Base-by-base conservation (phyloP, 2,888 invertebrate species). In the Drosophila cracens region DNA sequence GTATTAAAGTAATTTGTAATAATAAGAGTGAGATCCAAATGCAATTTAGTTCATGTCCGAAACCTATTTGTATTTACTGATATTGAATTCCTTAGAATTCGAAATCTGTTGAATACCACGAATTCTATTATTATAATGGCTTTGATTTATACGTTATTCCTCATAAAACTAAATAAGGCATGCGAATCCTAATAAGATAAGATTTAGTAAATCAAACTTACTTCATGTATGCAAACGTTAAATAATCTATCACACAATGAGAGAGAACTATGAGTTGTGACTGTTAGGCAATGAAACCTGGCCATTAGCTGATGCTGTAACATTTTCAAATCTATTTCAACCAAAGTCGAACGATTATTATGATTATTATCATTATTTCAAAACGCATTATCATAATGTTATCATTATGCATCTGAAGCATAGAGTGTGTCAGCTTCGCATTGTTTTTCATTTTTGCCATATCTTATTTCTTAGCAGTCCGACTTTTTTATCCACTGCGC, bases 401-500 rank as follows among this genome's bases (percentile, higher is more conserved):
- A 53, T 43, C 54, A 40, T 29, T 34, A 11, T 21, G 31, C 33
- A 34, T 4, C 13, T 29, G 21, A 27, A 34, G 27, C n/a, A 11
- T 21, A 70, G 59, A 52, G 74, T 70, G 61, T 74, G 21, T n/a
- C n/a, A 33, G 49, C 38, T 48, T 74, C 61, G 74, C 25, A 46
- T 54, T 59, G 54, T 34, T 29, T 54, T 54, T 65, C 38, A 38
- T 53, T 54, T 13, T 48, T 27, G 64, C 31, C 53, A 25, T 68
- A 77, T 72, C 75, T 69, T 60, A 72, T 61, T 69, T 59, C 66
- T 61, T 49, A 38, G 54, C 68, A 63, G 46, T 65, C 64, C 48
- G 52, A 68, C 38, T 58, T 51, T 61, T 71, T 53, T 54, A 76
- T 76, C 67, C 49, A 70, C 74, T 76, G 69, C 58, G 36, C 59